Evolutionary conservation across 2,797 vertebrate genomes (phyloP), one percentile per base, ranked within the genome.

Genomic region (Pagetopsis macropterus): DNA sequence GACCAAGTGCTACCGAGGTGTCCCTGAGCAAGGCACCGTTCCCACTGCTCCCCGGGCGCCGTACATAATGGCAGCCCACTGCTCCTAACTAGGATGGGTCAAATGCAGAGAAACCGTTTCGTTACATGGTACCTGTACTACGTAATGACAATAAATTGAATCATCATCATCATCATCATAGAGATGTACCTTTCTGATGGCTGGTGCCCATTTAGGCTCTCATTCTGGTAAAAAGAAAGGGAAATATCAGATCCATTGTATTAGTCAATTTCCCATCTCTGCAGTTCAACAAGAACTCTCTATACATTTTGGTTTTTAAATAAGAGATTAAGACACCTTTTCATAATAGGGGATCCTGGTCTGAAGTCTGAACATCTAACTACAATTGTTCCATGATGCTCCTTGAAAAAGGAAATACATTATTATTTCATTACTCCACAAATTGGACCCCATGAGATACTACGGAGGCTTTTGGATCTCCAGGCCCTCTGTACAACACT

Each of bases 401-500:
- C 59, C 16, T 44, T 21, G 19, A 43, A 67, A 65, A 33, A n/a
- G 56, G 16, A 50, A 50, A 77, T 73, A 80, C 7, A 79, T 72
- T 60, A 70, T 73, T 63, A 72, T 81, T 85, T 75, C 33, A 84
- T 86, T 61, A 78, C 21, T 63, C 33, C 9, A 56, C 75, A 84
- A 87, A 88, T 75, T 78, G 48, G 78, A 84, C 50, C 70, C 79
- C 54, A 37, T 72, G 64, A 85, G 67, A 64, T 60, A 51, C 65
- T 69, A 48, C 11, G 61, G 13, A 72, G 74, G 61, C 23, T 71
- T 64, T 23, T 52, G 40, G 70, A 74, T 76, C 37, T 70, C 54
- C 66, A 66, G 21, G 58, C 15, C 33, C 19, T 16, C 33, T 62
- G 56, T 44, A 3, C 19, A 51, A 44, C n/a, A 51, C 50, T 72